Conservation (phyloP, 2,888 invertebrate genomes). For the Pristionchus maxplancki region DNA sequence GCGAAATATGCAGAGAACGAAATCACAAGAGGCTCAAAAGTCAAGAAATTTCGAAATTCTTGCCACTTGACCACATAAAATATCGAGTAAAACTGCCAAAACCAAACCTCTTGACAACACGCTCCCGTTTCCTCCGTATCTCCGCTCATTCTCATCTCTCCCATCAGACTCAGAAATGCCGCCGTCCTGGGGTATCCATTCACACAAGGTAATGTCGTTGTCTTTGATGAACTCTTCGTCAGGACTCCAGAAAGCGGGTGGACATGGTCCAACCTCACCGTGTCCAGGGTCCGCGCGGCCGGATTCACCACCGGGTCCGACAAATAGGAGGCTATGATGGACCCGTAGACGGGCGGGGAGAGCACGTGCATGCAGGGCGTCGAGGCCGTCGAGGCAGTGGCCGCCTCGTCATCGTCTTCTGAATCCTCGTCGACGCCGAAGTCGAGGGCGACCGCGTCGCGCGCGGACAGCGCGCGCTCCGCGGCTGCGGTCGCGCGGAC, state of each 20-base stretch:
- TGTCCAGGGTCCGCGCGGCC: conserved; percentile 55
- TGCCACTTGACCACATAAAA: too few relatives aligned
- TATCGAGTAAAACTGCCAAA: too few relatives aligned
- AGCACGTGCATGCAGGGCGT: conserved; percentile 55
- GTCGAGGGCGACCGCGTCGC: neutral
- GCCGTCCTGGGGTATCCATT: conserved; percentile 66
- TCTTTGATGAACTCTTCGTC: neutral
- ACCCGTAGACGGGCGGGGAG: conserved; percentile 56
- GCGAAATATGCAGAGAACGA: too few relatives aligned
- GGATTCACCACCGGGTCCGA: conserved; percentile 63
- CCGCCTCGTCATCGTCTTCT: conserved; percentile 53
- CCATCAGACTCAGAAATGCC: conserved; percentile 67
- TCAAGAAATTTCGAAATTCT: too few relatives aligned
- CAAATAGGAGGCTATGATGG: conserved; percentile 60
- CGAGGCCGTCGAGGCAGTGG: conserved; percentile 55
- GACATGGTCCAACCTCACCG: conserved; percentile 47
- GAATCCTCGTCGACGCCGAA: conserved; percentile 26
- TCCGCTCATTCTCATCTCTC: conserved; percentile 57
- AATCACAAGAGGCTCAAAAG: too few relatives aligned
- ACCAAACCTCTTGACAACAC: too few relatives aligned
- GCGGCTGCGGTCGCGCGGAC: conserved; percentile 29
- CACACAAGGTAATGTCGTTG: conserved; percentile 61
- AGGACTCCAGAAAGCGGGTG: neutral
- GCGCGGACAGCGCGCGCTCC: neutral
- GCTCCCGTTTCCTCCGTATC: conserved; percentile 40